A percentile compares a stretch with the other conserved stretches of the same genome.
These are phyloP conservation scores for Perca fluviatilis DNA, from an alignment of 2,113 vertebrate species.

Conservation along the genomic window DNA sequence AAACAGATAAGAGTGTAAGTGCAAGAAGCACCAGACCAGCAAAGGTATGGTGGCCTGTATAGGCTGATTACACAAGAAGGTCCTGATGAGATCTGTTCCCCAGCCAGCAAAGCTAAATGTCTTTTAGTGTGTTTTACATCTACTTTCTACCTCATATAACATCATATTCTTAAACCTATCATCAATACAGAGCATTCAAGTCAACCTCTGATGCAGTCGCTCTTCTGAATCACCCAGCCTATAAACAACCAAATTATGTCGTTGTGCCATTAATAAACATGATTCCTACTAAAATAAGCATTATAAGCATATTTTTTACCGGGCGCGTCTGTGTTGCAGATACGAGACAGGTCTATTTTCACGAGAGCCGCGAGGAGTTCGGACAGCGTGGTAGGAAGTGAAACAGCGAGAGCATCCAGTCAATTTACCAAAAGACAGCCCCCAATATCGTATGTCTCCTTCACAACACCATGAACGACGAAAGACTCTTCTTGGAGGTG, in stretches of 20 bases:
- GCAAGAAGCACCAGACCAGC: background rate
- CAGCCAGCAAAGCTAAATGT: background rate
- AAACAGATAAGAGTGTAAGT: background rate
- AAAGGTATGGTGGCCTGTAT: background rate
- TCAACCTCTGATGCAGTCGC: background rate
- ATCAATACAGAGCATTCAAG: background rate
- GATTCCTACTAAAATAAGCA: background rate
- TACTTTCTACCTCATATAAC: background rate
- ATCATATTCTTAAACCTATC: background rate
- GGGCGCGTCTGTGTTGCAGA: too few relatives aligned
- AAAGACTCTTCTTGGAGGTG: too few relatives aligned
- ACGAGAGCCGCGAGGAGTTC: too few relatives aligned
- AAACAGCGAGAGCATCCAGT: too few relatives aligned
- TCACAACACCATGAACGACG: too few relatives aligned
- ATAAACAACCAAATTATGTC: background rate
- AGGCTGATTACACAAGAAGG: background rate
- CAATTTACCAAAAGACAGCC: too few relatives aligned
- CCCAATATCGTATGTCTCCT: too few relatives aligned
- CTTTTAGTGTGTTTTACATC: background rate
- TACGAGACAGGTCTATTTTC: too few relatives aligned
- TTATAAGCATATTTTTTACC: background rate
- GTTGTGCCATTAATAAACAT: background rate
- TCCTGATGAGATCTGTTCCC: background rate
- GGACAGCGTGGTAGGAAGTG: too few relatives aligned
- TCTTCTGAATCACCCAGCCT: background rate